These are phyloP conservation scores for Drosophila barbarae DNA, from an alignment of 2,888 invertebrate species.

Conservation along the genomic window DNA sequence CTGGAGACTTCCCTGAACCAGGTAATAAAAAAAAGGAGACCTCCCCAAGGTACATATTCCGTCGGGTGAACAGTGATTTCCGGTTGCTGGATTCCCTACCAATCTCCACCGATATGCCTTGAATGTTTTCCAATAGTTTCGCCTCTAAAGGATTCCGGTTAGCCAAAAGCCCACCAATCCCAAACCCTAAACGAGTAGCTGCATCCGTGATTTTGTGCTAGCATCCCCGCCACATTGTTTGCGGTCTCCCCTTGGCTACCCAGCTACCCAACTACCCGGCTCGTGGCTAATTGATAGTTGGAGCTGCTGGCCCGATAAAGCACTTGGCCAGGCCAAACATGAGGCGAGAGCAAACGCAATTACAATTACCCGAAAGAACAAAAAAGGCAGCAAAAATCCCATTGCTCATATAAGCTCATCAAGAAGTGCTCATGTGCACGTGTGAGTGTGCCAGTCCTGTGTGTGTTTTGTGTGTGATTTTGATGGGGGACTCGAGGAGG, in stretches of 20 bases:
- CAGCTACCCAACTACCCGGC: neutral
- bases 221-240: slow-evolving; percentile 5
- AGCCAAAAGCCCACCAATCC: neutral
- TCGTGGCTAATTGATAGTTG: slow-evolving; percentile 58
- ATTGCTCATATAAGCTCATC: slow-evolving; percentile 53
- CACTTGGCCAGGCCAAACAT: slow-evolving; percentile 31
- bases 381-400: slow-evolving; percentile 53
- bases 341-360: slow-evolving; percentile 50
- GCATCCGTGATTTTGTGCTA: slow-evolving; percentile 23
- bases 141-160: slow-evolving; percentile 1
- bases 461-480: slow-evolving; percentile 11
- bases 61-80: slow-evolving; percentile 9
- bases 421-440: slow-evolving; percentile 40
- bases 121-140: slow-evolving; percentile 2
- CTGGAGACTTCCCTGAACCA: neutral
- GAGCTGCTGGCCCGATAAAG: slow-evolving; percentile 18
- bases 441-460: slow-evolving; percentile 11
- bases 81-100: neutral
- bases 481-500: neutral
- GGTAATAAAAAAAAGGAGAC: neutral
- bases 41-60: slow-evolving; percentile 2
- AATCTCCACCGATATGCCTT: neutral
- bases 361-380: slow-evolving; percentile 57
- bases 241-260: neutral
- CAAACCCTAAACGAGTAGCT: slow-evolving; percentile 1